Evolutionary conservation across 2,797 vertebrate genomes (phyloP), one percentile per base, ranked within the genome.

Genomic region (Tinamus major): DNA sequence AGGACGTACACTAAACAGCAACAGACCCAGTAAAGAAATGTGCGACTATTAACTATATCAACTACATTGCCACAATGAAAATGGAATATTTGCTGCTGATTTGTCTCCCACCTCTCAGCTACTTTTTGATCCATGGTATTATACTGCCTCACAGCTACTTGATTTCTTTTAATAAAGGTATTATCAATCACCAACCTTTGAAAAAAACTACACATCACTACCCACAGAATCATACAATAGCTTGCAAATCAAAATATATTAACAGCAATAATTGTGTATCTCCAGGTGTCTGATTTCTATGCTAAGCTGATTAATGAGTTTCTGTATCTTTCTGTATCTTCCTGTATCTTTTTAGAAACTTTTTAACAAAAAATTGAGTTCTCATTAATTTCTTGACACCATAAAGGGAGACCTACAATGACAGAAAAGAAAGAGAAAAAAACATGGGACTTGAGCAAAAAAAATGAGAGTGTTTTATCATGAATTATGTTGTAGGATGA

Each of bases 41-140:
- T 90, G 69, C 85, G 94, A 37, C 84, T 87, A 90, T 96, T 96
- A 95, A 95, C 89, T 88, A 94, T 92, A 20, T 96, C 95, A 95
- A 95, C 89, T 88, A 94, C 92, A 20, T 93, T 80, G 92, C 79
- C 84, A 67, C 65, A 35, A 92, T 79, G 84, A 90, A 93, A 96
- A 95, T 37, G 59, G 46, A 79, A 72, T 76, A 83, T 95, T 95
- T 91, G 67, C 59, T 95, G 59, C 70, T 4, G 15, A 65, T 95
- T 75, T 95, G 72, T 92, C 77, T 89, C 82, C 77, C 84, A 87
- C 90, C 82, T 92, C 90, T 95, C 85, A 92, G 89, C 72, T 87
- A 87, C 71, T 89, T 95, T 90, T 95, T 95, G 82, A 95, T 87
- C 82, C 79, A 83, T 29, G 41, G 70, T 92, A 95, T 83, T 92